phyloP scores from a whole-genome alignment of 2,797 vertebrate genomes.

The Sphenodon punctatus region DNA sequence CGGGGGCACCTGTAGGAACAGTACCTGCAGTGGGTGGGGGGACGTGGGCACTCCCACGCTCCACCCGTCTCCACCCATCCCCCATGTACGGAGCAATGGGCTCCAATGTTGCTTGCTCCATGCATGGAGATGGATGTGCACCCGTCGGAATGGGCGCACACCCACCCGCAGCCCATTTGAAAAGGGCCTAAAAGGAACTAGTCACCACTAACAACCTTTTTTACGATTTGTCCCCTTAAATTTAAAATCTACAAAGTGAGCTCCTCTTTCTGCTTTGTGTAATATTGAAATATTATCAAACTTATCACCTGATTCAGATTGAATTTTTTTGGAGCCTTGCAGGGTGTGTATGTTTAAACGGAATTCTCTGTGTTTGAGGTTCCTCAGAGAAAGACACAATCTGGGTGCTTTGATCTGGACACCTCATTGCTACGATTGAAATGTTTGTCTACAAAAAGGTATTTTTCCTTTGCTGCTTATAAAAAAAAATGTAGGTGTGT shows the following conservation, averaged over 20 bases:
- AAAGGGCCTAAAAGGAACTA: too few species aligned
- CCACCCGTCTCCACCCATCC: too few species aligned
- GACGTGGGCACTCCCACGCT: too few species aligned
- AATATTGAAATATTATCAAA: slow-evolving; percentile 6
- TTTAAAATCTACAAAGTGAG: not conserved
- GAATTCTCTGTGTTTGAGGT: slow-evolving; percentile 78
- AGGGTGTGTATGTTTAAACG: not conserved
- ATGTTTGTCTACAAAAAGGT: slow-evolving; percentile 92
- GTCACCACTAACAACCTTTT: too few species aligned
- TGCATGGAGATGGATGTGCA: too few species aligned
- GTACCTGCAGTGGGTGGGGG: too few species aligned
- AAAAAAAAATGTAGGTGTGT: not conserved
- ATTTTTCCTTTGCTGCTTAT: slow-evolving; percentile 43
- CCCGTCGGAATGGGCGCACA: too few species aligned
- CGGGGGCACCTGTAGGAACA: too few species aligned
- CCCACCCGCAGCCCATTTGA: too few species aligned
- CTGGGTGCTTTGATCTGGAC: slow-evolving; percentile 98
- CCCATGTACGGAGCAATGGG: too few species aligned
- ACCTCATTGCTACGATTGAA: slow-evolving; percentile 88
- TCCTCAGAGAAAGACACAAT: slow-evolving; percentile 95
- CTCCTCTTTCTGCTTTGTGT: not conserved
- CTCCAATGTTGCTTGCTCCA: too few species aligned
- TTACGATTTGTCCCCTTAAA: not conserved
- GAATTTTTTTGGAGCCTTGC: too few species aligned
- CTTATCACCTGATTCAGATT: slow-evolving; percentile 15